Base-by-base conservation (phyloP, 2,888 invertebrate genomes). In the Prosapia bicincta region DNA sequence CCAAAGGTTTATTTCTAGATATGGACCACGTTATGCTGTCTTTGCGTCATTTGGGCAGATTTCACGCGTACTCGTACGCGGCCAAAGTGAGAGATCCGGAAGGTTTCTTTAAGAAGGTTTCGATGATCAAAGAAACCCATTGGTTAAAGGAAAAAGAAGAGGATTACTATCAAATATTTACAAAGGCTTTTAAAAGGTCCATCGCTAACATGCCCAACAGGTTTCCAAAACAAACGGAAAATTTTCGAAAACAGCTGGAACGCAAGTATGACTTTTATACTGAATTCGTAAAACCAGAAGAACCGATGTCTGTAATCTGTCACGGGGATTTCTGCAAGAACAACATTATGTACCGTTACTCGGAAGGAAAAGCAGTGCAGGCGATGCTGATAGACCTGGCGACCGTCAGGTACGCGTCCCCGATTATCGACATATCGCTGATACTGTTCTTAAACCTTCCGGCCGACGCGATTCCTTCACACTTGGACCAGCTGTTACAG, bases 31-130 rank as follows among this genome's bases (percentile, higher is more conserved):
- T 81, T 68, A 28, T 75, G 0, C 38, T 79, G 68, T 28, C 79
- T 69, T 23, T 83, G 20, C 76, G 70, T 28, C 68, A 80, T 0
- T 77, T 84, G 9, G 81, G 82, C 0, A 78, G 78, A 10, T 80
- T 83, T 26, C 84, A 84, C 77, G 82, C 84, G 20, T 78, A 81
- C 26, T 83, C 83, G 0, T 78, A 83, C 70, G 79, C 81, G 0
- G 71, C 81, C 15, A 82, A 83, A 32, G 80, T 82, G 32, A 82
- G 79, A 72, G 77, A 82, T 20, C 54, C 54, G 3, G 54, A 20
- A n/a, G 20, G 54, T 3, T 54, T 54, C 20, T 54, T 54, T 9
- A 54, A 54, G 2, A 20, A 20, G 20, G 20, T 54, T 9, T n/a
- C n/a, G 3, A 54, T 3, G 54, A 54, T 54, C 9, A 54, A 54